Evolutionary conservation across 2,797 vertebrate genomes (phyloP), one percentile per base, ranked within the genome.

Genomic region (Halcyon leucocephala): DNA sequence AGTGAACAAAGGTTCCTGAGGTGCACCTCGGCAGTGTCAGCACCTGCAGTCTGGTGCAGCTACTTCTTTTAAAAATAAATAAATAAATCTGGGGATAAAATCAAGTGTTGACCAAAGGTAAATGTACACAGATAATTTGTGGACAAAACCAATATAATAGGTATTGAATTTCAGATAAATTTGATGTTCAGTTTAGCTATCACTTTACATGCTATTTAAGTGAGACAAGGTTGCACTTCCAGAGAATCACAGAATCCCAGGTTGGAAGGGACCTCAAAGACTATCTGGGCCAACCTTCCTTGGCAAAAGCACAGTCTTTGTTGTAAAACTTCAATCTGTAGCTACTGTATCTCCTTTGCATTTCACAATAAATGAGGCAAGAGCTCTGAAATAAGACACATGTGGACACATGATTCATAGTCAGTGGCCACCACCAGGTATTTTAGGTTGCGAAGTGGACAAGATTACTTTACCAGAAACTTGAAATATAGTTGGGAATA

Each of bases 11-110:
- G 29, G 4, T 37, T 79, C 29, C 46, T 0, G 2, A 62, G 62
- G 15, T 21, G 25, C 10, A 14, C 29, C 22, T 69, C 0, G 0
- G 41, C 17, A 33, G 2, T 15, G 15, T 9, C 4, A 4, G 6
- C 24, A 57, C 12, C 82, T 24, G 3, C 12, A 6, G 16, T 42
- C 64, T 76, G n/a, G 10, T 35, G 65, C 26, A 22, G 14, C 7
- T 73, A 18, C 25, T 51, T 64, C 46, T 54, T 71, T 46, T 35
- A 35, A 42, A 62, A 42, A 58, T n/a, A 20, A 60, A n/a, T 11
- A 17, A 17, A 52, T 28, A 54, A 18, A 54, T 42, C 31, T 13
- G 6, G 7, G 42, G 28, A n/a, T 39, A 84, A 89, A 71, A 16
- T 4, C 1, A 13, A 10, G 19, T 64, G 51, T 37, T 82, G 24